phyloP scores from a whole-genome alignment of 37 sponge, comb jelly and placozoan species.

The Crambe crambe region DNA sequence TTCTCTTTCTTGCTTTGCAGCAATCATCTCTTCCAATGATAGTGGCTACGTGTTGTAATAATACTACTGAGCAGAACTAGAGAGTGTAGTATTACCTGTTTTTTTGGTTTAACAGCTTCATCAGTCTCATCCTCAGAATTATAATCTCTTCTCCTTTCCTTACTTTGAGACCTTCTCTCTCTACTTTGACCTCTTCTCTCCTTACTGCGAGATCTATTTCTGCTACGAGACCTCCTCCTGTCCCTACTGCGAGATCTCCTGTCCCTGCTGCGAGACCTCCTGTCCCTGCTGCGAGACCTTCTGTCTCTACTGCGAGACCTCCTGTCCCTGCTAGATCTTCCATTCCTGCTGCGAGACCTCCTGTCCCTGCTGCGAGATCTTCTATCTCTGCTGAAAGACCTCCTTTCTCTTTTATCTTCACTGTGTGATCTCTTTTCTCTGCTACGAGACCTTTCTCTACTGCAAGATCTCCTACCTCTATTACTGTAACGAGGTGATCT shows the following conservation, averaged over 20 bases:
- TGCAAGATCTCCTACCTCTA: not conserved
- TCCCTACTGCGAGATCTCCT: constrained; percentile 16
- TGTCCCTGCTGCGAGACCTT: constrained; percentile 9
- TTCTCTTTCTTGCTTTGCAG: constrained; percentile 76
- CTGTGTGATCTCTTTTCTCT: constrained; percentile 21
- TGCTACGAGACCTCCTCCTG: constrained; percentile 22
- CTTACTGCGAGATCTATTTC: not conserved
- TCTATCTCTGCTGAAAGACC: constrained; percentile 1
- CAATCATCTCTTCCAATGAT: constrained; percentile 92
- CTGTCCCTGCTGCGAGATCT: constrained; percentile 26
- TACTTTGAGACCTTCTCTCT: constrained; percentile 27
- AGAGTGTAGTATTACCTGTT: too few species aligned
- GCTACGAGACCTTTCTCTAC: constrained; percentile 33
- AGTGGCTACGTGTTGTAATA: constrained; percentile 75
- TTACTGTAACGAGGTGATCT: not conserved
- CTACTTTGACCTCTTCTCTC: not conserved
- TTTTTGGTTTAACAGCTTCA: not conserved
- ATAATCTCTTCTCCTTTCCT: constrained; percentile 21
- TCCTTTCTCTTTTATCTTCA: constrained; percentile 14
- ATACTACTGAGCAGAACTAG: too few species aligned
- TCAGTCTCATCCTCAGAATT: not conserved
- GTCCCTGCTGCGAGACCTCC: constrained; percentile 14
- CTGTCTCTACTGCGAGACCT: constrained; percentile 10
- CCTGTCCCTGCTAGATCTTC: not conserved
- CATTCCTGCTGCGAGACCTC: constrained; percentile 19